phyloP scores from a whole-genome alignment of 2,888 invertebrate species.

The Microplitis manilae region DNA sequence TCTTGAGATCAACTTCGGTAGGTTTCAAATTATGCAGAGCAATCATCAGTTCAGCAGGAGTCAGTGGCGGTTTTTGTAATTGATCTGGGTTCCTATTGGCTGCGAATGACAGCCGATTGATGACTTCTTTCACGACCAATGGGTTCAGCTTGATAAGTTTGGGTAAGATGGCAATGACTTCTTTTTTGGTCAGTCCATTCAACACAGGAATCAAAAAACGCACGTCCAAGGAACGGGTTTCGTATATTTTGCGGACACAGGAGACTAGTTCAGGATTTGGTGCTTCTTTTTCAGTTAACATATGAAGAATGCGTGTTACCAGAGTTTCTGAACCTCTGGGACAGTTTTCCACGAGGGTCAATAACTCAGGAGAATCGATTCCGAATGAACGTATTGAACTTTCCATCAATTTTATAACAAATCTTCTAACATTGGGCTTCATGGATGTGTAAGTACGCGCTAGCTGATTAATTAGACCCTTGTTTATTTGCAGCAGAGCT shows the following conservation, averaged over 20 bases:
- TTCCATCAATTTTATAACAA: conserved; percentile 86
- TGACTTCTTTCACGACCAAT: conserved; percentile 91
- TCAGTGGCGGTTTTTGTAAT: conserved; percentile 77
- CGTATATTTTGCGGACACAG: conserved; percentile 91
- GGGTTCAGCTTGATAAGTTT: conserved; percentile 95
- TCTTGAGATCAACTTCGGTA: conserved; percentile 90
- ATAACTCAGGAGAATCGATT: conserved; percentile 85
- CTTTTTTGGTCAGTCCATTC: conserved; percentile 90
- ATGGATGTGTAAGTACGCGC: conserved; percentile 90
- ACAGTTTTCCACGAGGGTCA: conserved; percentile 90
- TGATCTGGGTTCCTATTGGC: conserved; percentile 73
- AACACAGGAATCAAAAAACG: conserved; percentile 97
- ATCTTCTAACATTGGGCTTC: conserved; percentile 90
- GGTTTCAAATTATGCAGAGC: conserved; percentile 94
- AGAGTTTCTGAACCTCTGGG: conserved; percentile 96
- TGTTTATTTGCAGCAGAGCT: conserved; percentile 86
- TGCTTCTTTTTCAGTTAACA: conserved; percentile 91
- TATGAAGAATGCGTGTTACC: conserved; percentile 94
- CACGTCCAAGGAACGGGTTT: conserved; percentile 94
- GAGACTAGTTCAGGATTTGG: conserved; percentile 89
- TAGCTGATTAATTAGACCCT: conserved; percentile 81
- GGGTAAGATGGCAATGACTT: conserved; percentile 91
- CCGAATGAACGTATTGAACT: conserved; percentile 83
- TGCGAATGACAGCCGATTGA: conserved; percentile 87
- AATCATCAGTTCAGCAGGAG: conserved; percentile 91